Percentiles rank a stretch among this genome's conserved stretches.
phyloP scores from a whole-genome alignment of 53 echinoderm and acorn worm genomes.

The Stichopus horrens region DNA sequence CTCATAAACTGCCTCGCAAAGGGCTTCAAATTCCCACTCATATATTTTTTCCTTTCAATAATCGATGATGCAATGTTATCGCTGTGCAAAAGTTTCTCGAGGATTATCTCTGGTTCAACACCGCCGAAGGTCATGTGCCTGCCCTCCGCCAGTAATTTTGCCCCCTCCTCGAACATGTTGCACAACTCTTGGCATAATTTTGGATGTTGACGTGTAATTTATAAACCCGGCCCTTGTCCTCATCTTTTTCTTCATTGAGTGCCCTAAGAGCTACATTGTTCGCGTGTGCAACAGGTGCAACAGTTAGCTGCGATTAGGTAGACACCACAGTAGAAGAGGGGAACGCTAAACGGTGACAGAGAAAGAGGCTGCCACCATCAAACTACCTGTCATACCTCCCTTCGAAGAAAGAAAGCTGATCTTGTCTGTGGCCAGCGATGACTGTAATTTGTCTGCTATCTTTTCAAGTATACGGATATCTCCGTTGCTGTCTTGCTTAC shows the following conservation, averaged over 20 bases:
- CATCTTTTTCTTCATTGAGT: not conserved
- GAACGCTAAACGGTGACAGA: not conserved
- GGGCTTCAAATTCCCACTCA: too few relatives aligned
- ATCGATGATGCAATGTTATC: too few relatives aligned
- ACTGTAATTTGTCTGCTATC: not conserved
- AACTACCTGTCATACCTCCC: not conserved
- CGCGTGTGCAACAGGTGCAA: not conserved
- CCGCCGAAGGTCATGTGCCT: too few relatives aligned
- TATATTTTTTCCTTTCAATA: too few relatives aligned
- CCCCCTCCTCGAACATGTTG: too few relatives aligned
- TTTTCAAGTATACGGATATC: not conserved
- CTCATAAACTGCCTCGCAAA: too few relatives aligned
- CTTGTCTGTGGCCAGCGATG: not conserved
- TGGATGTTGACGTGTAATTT: not conserved
- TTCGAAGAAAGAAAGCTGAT: not conserved
- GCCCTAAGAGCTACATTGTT: not conserved
- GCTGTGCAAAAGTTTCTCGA: too few relatives aligned
- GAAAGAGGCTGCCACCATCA: not conserved
- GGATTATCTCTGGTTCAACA: too few relatives aligned
- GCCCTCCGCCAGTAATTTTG: too few relatives aligned
- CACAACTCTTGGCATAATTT: not conserved
- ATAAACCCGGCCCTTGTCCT: not conserved
- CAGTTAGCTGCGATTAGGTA: not conserved
- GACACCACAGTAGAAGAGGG: not conserved
- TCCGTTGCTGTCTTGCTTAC: not conserved